Percentiles rank a stretch among this genome's conserved stretches.
These are phyloP conservation scores for mouse (Mus musculus) DNA, from an alignment of 2,113 vertebrate genomes.

Conservation along the genomic window DNA sequence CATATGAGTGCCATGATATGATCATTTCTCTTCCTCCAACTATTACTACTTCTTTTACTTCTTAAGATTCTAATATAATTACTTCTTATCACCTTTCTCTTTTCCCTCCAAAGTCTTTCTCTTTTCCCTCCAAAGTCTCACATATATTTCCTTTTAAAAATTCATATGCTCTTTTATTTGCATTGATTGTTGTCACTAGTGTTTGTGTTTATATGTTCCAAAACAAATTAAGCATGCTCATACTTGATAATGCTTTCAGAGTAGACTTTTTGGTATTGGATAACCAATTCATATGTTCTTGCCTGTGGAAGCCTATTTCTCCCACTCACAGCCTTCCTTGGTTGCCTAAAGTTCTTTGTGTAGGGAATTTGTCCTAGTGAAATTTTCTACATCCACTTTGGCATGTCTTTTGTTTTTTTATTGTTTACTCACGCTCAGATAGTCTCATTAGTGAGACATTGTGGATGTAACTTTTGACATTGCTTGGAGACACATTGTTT, in stretches of 20 bases:
- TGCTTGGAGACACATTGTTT: neutral
- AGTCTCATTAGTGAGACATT: neutral
- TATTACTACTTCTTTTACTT: neutral
- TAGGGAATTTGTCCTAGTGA: neutral
- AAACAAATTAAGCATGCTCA: neutral
- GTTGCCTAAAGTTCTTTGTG: neutral
- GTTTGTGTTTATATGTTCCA: neutral
- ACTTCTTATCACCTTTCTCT: neutral
- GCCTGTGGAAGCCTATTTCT: neutral
- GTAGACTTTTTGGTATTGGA: neutral
- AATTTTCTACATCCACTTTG: neutral
- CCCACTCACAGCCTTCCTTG: neutral
- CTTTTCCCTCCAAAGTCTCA: neutral
- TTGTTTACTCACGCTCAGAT: neutral
- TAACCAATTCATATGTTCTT: neutral
- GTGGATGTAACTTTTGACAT: neutral
- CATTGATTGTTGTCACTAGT: neutral
- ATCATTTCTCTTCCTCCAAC: neutral
- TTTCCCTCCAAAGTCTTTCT: neutral
- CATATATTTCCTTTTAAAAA: neutral
- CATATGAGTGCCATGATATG: neutral
- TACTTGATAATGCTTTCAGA: neutral
- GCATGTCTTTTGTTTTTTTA: neutral
- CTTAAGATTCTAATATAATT: neutral
- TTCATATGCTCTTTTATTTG: neutral